A percentile compares a stretch with the other conserved stretches of the same genome.
These are phyloP conservation scores for Anolis carolinensis DNA, from an alignment of 2,113 vertebrate genomes.

Conservation along the genomic window DNA sequence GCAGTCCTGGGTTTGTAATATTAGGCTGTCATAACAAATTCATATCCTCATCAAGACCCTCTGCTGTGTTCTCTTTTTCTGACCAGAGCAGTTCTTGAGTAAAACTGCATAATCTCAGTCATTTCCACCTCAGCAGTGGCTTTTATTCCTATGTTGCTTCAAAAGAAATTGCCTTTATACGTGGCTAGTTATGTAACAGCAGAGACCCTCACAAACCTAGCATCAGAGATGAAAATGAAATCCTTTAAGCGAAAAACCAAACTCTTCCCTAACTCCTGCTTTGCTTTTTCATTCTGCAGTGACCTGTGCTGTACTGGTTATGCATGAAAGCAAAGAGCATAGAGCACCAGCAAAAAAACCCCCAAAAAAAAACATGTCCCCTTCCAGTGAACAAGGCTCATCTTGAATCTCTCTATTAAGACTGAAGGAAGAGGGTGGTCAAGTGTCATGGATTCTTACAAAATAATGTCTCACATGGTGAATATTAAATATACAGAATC, in stretches of 20 bases:
- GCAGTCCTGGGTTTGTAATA: conserved; percentile 55
- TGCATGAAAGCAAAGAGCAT: conserved; percentile 13
- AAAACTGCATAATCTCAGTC: conserved; percentile 56
- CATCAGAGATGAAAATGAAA: conserved; percentile 51
- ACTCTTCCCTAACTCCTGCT: conserved; percentile 21
- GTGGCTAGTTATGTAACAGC: conserved; percentile 59
- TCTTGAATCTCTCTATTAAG: conserved; percentile 2
- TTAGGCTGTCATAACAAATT: conserved; percentile 73
- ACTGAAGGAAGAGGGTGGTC: conserved; percentile 9
- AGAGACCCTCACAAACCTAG: conserved; percentile 47
- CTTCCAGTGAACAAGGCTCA: not conserved
- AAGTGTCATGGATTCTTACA: conserved; percentile 2
- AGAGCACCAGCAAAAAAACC: conserved; percentile 13
- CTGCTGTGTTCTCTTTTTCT: conserved; percentile 60
- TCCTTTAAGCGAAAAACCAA: conserved; percentile 53
- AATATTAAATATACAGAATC: not conserved
- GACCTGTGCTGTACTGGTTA: conserved; percentile 29
- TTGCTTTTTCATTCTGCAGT: conserved; percentile 33
- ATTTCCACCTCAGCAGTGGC: conserved; percentile 61
- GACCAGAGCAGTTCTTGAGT: conserved; percentile 50
- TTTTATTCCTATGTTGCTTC: conserved; percentile 14
- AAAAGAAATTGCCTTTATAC: conserved; percentile 66
- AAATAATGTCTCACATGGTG: not conserved
- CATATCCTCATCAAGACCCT: conserved; percentile 68
- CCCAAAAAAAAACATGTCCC: not conserved